Percentiles rank a stretch among this genome's conserved stretches.
Conservation (phyloP, 2,113 vertebrate genomes). For the Struthidea cinerea region DNA sequence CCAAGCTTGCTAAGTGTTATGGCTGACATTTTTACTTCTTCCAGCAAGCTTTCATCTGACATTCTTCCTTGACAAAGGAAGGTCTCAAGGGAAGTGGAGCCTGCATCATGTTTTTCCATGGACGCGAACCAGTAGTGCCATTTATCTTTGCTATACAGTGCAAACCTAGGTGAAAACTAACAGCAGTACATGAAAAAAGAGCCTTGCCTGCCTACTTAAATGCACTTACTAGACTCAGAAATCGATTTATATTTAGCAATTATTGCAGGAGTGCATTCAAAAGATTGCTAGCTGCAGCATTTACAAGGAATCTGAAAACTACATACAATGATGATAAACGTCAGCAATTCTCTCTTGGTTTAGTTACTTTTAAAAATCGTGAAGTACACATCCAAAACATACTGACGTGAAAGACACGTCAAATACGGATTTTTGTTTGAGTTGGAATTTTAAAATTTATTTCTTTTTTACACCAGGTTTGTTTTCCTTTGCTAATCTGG, state of each 20-base stretch:
- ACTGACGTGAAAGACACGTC: background rate
- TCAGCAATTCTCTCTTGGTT: background rate
- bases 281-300: background rate
- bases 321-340: fast-evolving
- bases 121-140: background rate
- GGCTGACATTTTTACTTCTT: background rate
- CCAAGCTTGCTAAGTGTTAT: background rate
- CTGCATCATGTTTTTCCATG: background rate
- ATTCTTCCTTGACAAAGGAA: background rate
- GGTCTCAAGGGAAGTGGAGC: background rate
- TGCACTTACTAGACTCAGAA: background rate
- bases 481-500: background rate
- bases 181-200: background rate
- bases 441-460: background rate
- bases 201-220: background rate
- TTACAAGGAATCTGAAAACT: background rate
- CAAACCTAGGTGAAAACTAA: background rate
- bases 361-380: background rate
- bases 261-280: background rate
- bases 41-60: background rate
- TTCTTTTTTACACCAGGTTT: background rate
- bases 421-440: background rate
- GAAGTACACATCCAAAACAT: background rate
- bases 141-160: background rate
- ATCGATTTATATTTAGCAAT: background rate